Conservation (phyloP, 2,797 vertebrate genomes). For the Bovichtus diacanthus region DNA sequence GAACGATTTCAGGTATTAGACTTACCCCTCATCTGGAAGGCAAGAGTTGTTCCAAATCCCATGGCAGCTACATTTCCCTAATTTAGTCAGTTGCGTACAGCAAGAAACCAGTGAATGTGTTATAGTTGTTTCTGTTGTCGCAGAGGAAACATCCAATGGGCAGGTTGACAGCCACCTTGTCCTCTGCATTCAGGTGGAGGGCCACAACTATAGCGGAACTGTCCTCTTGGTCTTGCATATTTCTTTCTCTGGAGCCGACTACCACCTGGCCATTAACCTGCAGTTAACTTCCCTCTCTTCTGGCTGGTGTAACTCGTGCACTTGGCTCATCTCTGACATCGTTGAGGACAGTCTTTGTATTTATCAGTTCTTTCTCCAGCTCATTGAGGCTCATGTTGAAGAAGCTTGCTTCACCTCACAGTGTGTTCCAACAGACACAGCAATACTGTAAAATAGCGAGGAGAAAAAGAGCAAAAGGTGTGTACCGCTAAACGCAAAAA, state of each 20-base stretch:
- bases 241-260: constrained; percentile 52
- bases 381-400: constrained; percentile 64
- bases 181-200: constrained; percentile 62
- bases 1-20: neutral
- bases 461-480: neutral
- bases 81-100: constrained; percentile 74
- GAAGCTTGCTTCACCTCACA: too few relatives aligned
- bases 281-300: constrained; percentile 30
- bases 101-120: constrained; percentile 84
- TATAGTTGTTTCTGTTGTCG: constrained; percentile 72
- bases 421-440: constrained; percentile 70
- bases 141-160: constrained; percentile 70
- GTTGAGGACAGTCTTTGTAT: constrained; percentile 53
- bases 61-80: neutral
- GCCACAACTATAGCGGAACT: constrained; percentile 65
- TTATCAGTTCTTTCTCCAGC: constrained; percentile 57
- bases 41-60: neutral
- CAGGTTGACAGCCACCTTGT: constrained; percentile 71
- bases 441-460: constrained; percentile 68
- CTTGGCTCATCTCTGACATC: constrained; percentile 73
- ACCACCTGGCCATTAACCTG: constrained; percentile 60
- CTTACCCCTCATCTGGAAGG: neutral
- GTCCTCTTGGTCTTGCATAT: constrained; percentile 79
- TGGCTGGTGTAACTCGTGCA: neutral
- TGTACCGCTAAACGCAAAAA: neutral